Percentiles rank a stretch among this genome's conserved stretches.
Evolutionary conservation across 2,113 vertebrate genomes (phyloP).

Genomic region (Cynopterus brachyotis): DNA sequence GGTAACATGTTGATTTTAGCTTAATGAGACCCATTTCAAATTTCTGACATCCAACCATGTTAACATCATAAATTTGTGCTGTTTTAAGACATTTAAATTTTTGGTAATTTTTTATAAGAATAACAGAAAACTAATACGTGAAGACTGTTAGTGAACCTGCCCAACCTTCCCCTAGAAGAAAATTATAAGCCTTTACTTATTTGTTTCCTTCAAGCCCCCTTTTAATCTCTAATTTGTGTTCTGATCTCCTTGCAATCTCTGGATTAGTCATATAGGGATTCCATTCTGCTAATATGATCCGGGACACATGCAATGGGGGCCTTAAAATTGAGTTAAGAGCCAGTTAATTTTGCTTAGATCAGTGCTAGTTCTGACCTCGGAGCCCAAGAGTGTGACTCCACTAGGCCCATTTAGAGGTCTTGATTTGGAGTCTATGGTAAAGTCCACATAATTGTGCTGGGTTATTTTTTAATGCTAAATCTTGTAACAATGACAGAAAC

Average conservation of each 20-base stretch:
- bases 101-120: neutral
- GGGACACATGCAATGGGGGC: neutral
- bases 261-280: neutral
- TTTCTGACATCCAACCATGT: neutral
- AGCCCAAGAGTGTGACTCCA: neutral
- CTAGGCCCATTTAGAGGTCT: neutral
- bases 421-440: neutral
- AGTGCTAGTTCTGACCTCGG: neutral
- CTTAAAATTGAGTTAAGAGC: neutral
- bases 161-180: neutral
- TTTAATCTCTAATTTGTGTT: neutral
- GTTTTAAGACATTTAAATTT: neutral
- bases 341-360: neutral
- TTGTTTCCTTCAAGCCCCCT: neutral
- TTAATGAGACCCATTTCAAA: neutral
- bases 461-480: neutral
- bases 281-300: neutral
- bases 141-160: neutral
- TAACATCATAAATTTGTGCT: neutral
- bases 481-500: neutral
- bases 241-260: neutral
- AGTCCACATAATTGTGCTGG: neutral
- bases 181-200: neutral
- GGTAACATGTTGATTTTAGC: neutral
- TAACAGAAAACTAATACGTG: neutral